Evolutionary conservation across 2,888 invertebrate species (phyloP).

Genomic region (Brenthis hecate): DNA sequence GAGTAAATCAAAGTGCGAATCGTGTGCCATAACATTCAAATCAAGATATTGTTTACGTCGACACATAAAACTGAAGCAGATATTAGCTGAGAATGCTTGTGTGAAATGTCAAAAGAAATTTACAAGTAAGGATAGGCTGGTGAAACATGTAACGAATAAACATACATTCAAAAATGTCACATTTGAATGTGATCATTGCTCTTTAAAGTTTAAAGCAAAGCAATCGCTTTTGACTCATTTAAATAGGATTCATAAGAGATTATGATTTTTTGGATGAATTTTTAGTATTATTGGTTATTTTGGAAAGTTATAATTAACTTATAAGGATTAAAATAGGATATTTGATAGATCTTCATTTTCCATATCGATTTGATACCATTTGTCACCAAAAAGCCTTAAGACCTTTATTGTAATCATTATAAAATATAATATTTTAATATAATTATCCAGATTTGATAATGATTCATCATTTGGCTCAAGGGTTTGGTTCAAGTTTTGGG

Average conservation of each 20-base stretch:
- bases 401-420: too few species aligned
- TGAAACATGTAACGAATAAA: constrained; percentile 67
- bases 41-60: constrained; percentile 71
- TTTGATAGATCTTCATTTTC: too few species aligned
- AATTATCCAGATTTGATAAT: too few species aligned
- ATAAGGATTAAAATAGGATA: not conserved
- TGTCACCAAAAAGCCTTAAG: too few species aligned
- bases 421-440: too few species aligned
- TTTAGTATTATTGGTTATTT: constrained; percentile 7
- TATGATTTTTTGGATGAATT: constrained; percentile 55
- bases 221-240: constrained; percentile 65
- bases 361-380: too few species aligned
- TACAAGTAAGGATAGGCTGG: constrained; percentile 58
- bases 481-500: too few species aligned
- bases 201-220: constrained; percentile 68
- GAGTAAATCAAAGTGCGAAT: constrained; percentile 70
- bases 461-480: too few species aligned
- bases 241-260: constrained; percentile 67
- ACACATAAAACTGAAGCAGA: constrained; percentile 69
- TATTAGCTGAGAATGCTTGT: constrained; percentile 67
- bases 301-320: not conserved
- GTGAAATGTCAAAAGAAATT: constrained; percentile 73
- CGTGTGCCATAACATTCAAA: constrained; percentile 72
- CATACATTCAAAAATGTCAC: constrained; percentile 67
- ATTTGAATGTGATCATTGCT: constrained; percentile 68